Evolutionary conservation across 1,140 invertebrate genomes (phyloP).

Genomic region (Eulimnadia texana): DNA sequence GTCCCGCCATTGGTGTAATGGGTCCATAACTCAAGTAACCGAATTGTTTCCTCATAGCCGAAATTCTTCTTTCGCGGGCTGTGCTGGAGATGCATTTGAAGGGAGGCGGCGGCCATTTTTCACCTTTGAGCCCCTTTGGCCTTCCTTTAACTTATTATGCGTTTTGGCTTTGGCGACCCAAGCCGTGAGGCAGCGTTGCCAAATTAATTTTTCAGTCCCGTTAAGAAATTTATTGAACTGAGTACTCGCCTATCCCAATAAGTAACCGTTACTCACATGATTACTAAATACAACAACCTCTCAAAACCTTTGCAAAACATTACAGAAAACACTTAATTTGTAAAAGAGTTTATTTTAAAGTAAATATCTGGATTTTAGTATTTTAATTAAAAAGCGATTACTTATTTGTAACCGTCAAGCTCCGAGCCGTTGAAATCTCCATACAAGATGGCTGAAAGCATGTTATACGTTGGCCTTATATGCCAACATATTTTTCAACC

Average conservation of each 20-base stretch:
- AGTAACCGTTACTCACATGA: not conserved
- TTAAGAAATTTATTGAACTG: not conserved
- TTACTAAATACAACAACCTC: not conserved
- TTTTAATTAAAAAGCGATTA: no score
- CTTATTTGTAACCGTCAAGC: no score
- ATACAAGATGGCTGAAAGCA: no score
- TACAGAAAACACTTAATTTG: no score
- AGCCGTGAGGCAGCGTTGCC: slow-evolving; percentile 1
- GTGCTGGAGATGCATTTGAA: slow-evolving; percentile 14
- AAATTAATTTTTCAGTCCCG: not conserved
- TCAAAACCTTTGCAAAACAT: not conserved
- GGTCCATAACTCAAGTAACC: slow-evolving; percentile 14
- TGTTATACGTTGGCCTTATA: no score
- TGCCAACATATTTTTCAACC: no score
- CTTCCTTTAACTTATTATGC: not conserved
- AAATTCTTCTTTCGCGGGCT: slow-evolving; percentile 17
- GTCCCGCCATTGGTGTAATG: slow-evolving; percentile 16
- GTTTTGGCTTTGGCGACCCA: not conserved
- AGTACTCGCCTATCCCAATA: not conserved
- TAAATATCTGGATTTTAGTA: no score
- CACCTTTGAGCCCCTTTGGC: slow-evolving; percentile 1
- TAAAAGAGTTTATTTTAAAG: no score
- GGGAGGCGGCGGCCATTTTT: slow-evolving; percentile 15
- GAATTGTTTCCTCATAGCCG: slow-evolving; percentile 16
- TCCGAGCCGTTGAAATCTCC: no score